Base-by-base conservation (phyloP, 2,113 vertebrate species). In the Sinocyclocheilus grahami region DNA sequence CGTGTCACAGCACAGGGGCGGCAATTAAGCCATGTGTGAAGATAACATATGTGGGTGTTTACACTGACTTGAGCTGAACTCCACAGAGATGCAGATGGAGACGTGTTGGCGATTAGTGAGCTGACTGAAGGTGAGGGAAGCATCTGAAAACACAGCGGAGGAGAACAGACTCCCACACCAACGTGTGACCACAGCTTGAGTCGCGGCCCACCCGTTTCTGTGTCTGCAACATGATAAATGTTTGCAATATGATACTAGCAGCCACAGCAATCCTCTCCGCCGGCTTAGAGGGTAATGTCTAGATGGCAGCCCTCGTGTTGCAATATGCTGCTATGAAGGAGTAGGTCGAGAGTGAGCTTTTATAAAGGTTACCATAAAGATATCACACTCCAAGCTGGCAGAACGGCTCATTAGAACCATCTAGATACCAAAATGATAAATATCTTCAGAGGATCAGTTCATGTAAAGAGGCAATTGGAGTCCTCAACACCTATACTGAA, bases 221-320 rank as follows among this genome's bases (percentile, higher is more conserved):
- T 89, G 92, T 89, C 89, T 86, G 62, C 18, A 58, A 20, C 22
- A 22, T 94, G 91, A 95, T 94, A 89, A 91, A 94, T 92, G 92
- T 90, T 86, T 86, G 90, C 83, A 92, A 91, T 91, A 91, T 83
- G 89, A 90, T 90, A 91, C 90, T 82, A 71, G 90, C 91, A 90
- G 87, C 89, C 91, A 90, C 14, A 81, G 86, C 82, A 85, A 42
- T 91, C 78, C 78, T 51, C 74, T 88, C 87, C 78, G 71, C 77
- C 39, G 20, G 22, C 20, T 74, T 74, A n/a, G 20, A 46, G 71
- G 39, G 37, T 46, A 46, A 74, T 42, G 71, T n/a, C 18, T 74
- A 9, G 71, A 74, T 74, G 37, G 71, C 20, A 46, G 37, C 5
- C 71, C 71, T 74, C 5, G 18, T 6, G 5, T 42, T 74, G 71